These are phyloP conservation scores for Rousettus leschenaultii DNA, from an alignment of 2,113 vertebrate species.

Conservation along the genomic window DNA sequence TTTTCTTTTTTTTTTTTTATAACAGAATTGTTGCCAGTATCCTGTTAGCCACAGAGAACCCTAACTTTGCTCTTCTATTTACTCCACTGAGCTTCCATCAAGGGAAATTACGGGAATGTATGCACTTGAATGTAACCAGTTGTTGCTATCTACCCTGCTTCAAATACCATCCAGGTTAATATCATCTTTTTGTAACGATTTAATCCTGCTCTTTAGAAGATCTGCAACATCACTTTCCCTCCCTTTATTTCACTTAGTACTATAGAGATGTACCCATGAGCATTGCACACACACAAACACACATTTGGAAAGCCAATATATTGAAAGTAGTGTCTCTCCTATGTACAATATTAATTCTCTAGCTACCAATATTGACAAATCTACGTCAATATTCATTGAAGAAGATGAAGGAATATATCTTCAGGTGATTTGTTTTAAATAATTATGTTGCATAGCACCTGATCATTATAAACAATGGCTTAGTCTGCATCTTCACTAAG, in stretches of 20 bases:
- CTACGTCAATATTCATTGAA: not conserved
- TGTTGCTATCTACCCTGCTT: not conserved
- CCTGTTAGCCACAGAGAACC: not conserved
- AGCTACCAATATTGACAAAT: not conserved
- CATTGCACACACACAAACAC: not conserved
- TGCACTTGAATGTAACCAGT: not conserved
- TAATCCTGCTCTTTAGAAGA: not conserved
- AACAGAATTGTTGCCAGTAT: not conserved
- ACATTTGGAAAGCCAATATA: not conserved
- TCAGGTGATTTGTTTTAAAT: not conserved
- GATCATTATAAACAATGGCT: not conserved
- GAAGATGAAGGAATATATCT: not conserved
- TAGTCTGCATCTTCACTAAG: not conserved
- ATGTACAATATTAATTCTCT: not conserved
- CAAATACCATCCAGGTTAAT: not conserved
- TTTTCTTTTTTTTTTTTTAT: not conserved
- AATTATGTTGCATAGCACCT: not conserved
- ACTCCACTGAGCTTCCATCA: not conserved
- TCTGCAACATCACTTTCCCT: accelerated
- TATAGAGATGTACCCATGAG: not conserved
- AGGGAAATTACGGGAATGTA: not conserved
- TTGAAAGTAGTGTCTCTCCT: not conserved
- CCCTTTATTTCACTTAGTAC: not conserved
- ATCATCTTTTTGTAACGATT: not conserved
- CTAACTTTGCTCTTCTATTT: not conserved